phyloP scores from a whole-genome alignment of 2,888 invertebrate genomes.

The Pollenia angustigena region DNA sequence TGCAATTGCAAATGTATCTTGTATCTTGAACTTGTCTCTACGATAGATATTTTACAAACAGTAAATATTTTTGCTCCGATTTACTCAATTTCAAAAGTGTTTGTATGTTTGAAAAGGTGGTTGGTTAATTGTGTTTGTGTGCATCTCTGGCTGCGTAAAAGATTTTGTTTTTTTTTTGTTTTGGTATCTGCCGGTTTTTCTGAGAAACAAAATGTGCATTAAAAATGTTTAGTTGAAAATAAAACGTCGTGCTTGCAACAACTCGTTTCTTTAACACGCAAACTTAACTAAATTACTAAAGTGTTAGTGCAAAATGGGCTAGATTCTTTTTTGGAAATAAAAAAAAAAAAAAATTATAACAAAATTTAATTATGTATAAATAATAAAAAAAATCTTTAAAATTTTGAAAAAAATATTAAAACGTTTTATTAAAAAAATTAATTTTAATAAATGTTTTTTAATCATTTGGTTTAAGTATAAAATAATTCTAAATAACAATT shows the following conservation, averaged over 20 bases:
- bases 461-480: not conserved
- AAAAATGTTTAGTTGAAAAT: constrained; percentile 61
- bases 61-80: constrained; percentile 48
- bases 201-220: constrained; percentile 61
- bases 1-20: constrained; percentile 59
- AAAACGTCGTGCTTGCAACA: constrained; percentile 70
- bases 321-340: not conserved
- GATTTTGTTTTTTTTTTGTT: not conserved
- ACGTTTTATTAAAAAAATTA: no score
- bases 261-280: constrained; percentile 39
- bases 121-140: constrained; percentile 20
- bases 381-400: constrained; percentile 4
- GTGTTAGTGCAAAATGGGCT: constrained; percentile 26
- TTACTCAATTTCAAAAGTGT: constrained; percentile 21
- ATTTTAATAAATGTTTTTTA: no score
- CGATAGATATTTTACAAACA: not conserved
- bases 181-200: constrained; percentile 58
- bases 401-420: no score
- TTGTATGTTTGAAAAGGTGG: constrained; percentile 17
- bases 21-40: constrained; percentile 71
- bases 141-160: constrained; percentile 5
- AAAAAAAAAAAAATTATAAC: constrained; percentile 26
- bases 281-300: not conserved
- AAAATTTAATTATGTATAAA: constrained; percentile 33
- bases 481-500: not conserved